Conservation (phyloP, 2,113 vertebrate genomes). For the Hiodon tergisus region DNA sequence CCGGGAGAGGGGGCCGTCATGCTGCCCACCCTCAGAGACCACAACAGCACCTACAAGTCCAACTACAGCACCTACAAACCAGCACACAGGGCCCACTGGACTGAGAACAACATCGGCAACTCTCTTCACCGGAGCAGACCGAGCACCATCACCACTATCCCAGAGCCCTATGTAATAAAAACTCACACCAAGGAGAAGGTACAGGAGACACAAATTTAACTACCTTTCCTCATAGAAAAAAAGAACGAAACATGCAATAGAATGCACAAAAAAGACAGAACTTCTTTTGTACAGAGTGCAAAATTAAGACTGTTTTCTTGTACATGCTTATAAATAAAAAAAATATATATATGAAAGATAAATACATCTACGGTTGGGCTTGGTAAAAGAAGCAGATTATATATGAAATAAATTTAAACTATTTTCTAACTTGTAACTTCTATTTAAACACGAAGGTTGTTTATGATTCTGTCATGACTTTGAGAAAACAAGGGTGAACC, state of each 20-base stretch:
- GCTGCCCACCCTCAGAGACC: constrained; percentile 81
- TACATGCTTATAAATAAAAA: constrained; percentile 89
- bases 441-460: constrained; percentile 79
- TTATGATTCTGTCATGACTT: constrained; percentile 68
- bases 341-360: constrained; percentile 49
- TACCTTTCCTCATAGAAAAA: constrained; percentile 50
- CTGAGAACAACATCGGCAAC: constrained; percentile 91
- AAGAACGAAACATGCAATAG: constrained; percentile 76
- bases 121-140: constrained; percentile 85
- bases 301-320: constrained; percentile 81
- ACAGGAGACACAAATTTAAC: constrained; percentile 97
- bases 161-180: constrained; percentile 87
- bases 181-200: constrained; percentile 96
- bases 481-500: constrained; percentile 64
- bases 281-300: constrained; percentile 87
- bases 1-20: constrained; percentile 74
- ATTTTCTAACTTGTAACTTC: constrained; percentile 94
- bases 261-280: constrained; percentile 81
- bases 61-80: constrained; percentile 63
- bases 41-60: constrained; percentile 87
- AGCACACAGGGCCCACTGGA: constrained; percentile 80
- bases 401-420: constrained; percentile 80
- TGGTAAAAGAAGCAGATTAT: constrained; percentile 85
- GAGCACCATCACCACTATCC: constrained; percentile 69
- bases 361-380: constrained; percentile 77